Base-by-base conservation (phyloP, 2,113 vertebrate genomes). In the Promerops cafer region DNA sequence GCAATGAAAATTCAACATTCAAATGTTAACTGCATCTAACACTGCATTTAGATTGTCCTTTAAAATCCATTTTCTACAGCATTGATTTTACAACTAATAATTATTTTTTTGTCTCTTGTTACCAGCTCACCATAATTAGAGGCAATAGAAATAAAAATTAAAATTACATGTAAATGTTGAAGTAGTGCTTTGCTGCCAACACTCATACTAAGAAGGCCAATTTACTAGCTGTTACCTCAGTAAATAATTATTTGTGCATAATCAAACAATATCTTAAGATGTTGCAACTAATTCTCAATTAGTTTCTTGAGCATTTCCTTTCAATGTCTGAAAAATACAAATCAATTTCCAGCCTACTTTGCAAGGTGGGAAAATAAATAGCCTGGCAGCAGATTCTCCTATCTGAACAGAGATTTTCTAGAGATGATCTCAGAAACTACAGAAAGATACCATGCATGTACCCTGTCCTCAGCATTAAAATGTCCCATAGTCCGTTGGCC, bases 1-100 rank as follows among this genome's bases (percentile, higher is more conserved):
- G 24, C 57, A 64, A 84, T 69, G 31, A 70, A 59, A 93, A 84
- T 39, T 94, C 64, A 80, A 56, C 35, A 42, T 47, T 93, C 21
- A 93, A 49, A 72, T n/a, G 39, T 40, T 89, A 90, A 72, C 33
- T 89, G 19, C 56, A 45, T 49, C 18, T 54, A 85, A 54, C 15
- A 44, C 10, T 65, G 23, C 59, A 79, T 87, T 93, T 87, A 54
- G 21, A 44, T 78, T 75, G 17, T 78, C n/a, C 54, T 86, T 96
- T 96, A 93, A 93, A 96, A 93, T 63, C 26, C 18, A 61, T 64
- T 86, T 89, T 63, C 74, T 93, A 50, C 20, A 59, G 14, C n/a
- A 93, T 33, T 85, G 10, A 89, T 53, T 95, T 96, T 95, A 33
- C 28, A 90, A n/a, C 30, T 28, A 79, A 78, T 83, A 72, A 26